Conservation (phyloP, 2,797 vertebrate genomes). For the Sebastolobus alascanus region DNA sequence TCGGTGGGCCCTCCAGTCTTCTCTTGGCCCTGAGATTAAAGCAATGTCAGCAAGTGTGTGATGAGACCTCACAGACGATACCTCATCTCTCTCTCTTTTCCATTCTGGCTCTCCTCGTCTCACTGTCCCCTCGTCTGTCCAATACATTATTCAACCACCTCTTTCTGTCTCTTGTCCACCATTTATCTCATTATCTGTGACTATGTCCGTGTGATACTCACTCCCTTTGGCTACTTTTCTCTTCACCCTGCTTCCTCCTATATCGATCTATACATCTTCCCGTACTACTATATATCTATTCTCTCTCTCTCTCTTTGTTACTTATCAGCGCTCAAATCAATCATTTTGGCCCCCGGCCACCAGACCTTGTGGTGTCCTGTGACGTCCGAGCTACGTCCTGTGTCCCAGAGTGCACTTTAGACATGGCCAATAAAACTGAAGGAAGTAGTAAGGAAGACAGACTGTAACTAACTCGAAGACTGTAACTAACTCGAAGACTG, state of each 20-base stretch:
- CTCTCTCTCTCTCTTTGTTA: neutral
- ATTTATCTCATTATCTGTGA: conserved; percentile 70
- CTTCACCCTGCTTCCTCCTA: conserved; percentile 3
- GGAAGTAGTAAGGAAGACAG: neutral
- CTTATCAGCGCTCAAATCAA: conserved; percentile 38
- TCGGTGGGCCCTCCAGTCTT: conserved; percentile 59
- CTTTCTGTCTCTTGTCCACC: conserved; percentile 66
- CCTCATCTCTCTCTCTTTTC: conserved; percentile 68
- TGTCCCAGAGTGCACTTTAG: conserved; percentile 18
- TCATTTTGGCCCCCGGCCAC: conserved; percentile 41
- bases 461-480: neutral
- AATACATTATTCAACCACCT: conserved; percentile 77
- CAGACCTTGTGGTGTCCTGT: conserved; percentile 44
- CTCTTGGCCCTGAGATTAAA: conserved; percentile 79
- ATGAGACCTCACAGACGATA: conserved; percentile 82
- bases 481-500: neutral
- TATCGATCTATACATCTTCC: conserved; percentile 56
- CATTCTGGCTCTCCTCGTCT: conserved; percentile 68
- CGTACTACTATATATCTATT: conserved; percentile 21
- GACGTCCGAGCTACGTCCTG: conserved; percentile 21
- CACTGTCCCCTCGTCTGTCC: conserved; percentile 62
- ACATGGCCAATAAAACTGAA: conserved; percentile 13
- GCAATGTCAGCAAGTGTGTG: conserved; percentile 81
- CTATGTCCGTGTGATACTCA: conserved; percentile 56
- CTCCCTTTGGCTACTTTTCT: conserved; percentile 37